Base-by-base conservation (phyloP, 2,888 invertebrate genomes). In the Eremobia ochroleuca region DNA sequence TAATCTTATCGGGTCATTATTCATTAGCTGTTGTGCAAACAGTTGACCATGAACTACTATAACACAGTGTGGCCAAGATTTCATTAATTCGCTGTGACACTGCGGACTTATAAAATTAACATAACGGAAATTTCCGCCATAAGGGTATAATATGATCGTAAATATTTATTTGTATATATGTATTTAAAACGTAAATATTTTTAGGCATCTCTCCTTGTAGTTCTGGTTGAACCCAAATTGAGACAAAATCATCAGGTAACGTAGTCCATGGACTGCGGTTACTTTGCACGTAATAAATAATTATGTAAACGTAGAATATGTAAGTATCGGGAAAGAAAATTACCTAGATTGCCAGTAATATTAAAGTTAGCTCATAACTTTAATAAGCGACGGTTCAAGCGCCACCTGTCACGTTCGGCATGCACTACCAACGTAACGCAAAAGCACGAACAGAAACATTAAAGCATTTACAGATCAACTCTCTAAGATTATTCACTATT, bases 101-200 rank as follows among this genome's bases (percentile, higher is more conserved):
- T 87, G 86, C 84, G 87, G 78, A 71, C 72, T 83, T 86, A 75
- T 83, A 74, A 85, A 83, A 88, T 88, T 90, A 81, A 75, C 87
- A 90, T 88, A 89, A 85, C 91, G 89, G 91, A 91, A 90, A 89
- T 90, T 88, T 91, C 91, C 92, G 89, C 78, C 67, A 77, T 81
- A 84, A 40, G 40, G 40, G 49, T 65, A 73, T 73, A 76, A 74
- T 65, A 78, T 72, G 74, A 75, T 85, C 82, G 21, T 84, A 77
- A 76, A 74, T 78, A 76, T 69, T 67, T 72, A 85, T 76, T 76
- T 74, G 59, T 77, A 70, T 65, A 81, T 52, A 70, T 65, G 73
- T 52, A 79, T 52, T 55, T 58, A 37, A 69, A 76, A 68, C 34
- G 11, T 46, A 18, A 72, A 68, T 66, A 69, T 61, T 77, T 67